Conservation (phyloP, 2,113 vertebrate genomes). For the Scytalopus superciliaris region DNA sequence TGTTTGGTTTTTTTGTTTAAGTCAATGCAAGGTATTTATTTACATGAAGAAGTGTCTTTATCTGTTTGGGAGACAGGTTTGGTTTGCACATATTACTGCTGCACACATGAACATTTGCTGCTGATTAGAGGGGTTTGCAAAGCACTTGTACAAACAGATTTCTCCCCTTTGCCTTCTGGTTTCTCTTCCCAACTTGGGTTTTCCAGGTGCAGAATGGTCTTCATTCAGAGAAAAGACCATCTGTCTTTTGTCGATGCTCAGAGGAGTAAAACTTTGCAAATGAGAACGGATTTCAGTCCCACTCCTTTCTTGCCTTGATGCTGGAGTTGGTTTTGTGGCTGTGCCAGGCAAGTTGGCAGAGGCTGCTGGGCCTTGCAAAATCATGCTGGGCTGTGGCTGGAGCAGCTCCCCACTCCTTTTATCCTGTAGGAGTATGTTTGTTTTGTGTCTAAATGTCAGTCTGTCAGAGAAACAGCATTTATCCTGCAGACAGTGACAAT, state of each 20-base stretch:
- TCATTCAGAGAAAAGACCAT: slow-evolving; percentile 6
- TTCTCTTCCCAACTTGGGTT: not conserved
- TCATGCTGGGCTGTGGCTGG: not conserved
- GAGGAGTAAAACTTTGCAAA: not conserved
- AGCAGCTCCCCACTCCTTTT: not conserved
- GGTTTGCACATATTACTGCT: not conserved
- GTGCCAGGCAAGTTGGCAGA: not conserved
- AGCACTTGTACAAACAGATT: not conserved
- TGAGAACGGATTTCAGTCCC: not conserved
- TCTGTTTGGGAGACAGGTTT: not conserved
- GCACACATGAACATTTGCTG: not conserved
- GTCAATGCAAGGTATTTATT: not conserved
- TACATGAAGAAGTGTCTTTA: not conserved
- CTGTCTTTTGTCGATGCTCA: not conserved
- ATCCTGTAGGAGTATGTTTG: not conserved
- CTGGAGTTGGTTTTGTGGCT: not conserved
- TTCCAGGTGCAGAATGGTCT: slow-evolving; percentile 24
- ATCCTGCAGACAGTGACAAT: not conserved
- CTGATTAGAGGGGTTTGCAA: slow-evolving; percentile 1
- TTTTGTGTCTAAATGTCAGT: slow-evolving; percentile 7
- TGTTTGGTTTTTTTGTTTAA: not conserved
- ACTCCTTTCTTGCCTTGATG: not conserved
- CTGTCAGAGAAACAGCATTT: not conserved
- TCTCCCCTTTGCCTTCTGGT: slow-evolving; percentile 4
- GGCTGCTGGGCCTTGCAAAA: not conserved